A percentile compares a stretch with the other conserved stretches of the same genome.
Conservation (phyloP, 2,888 invertebrate species). For the Hybos culiciformis region DNA sequence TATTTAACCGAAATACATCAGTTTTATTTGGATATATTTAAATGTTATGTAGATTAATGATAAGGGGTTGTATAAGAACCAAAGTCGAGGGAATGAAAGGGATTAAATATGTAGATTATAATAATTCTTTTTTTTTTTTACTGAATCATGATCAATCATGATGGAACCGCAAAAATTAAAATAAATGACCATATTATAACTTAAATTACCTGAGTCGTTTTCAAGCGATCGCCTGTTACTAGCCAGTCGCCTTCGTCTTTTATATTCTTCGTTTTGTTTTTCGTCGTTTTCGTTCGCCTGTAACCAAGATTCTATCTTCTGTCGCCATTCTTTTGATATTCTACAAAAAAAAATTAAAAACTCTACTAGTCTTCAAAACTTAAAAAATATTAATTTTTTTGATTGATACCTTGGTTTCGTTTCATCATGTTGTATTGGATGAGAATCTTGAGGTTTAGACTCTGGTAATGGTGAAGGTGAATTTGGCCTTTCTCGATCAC, state of each 20-base stretch:
- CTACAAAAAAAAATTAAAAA: constrained; percentile 14
- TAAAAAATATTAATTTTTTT: background rate
- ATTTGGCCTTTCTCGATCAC: constrained; percentile 57
- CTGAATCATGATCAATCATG: too few relatives aligned
- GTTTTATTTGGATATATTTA: background rate
- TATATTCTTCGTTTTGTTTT: constrained; percentile 53
- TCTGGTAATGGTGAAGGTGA: constrained; percentile 51
- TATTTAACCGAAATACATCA: background rate
- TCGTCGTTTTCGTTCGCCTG: constrained; percentile 75
- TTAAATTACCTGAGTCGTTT: constrained; percentile 59
- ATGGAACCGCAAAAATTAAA: background rate
- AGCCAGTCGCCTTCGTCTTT: constrained; percentile 51
- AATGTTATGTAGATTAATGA: background rate
- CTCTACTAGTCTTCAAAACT: background rate
- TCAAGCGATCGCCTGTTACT: constrained; percentile 66
- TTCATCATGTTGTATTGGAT: constrained; percentile 30
- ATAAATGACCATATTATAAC: background rate
- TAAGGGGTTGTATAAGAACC: background rate
- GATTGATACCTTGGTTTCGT: constrained; percentile 43
- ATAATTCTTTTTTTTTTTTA: background rate
- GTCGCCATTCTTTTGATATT: constrained; percentile 63
- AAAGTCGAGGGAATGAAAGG: background rate
- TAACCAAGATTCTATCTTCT: constrained; percentile 85
- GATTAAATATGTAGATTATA: background rate
- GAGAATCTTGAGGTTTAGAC: constrained; percentile 31